A percentile compares a stretch with the other conserved stretches of the same genome.
phyloP scores from a whole-genome alignment of 2,113 vertebrate species.

The Ranitomeya variabilis region DNA sequence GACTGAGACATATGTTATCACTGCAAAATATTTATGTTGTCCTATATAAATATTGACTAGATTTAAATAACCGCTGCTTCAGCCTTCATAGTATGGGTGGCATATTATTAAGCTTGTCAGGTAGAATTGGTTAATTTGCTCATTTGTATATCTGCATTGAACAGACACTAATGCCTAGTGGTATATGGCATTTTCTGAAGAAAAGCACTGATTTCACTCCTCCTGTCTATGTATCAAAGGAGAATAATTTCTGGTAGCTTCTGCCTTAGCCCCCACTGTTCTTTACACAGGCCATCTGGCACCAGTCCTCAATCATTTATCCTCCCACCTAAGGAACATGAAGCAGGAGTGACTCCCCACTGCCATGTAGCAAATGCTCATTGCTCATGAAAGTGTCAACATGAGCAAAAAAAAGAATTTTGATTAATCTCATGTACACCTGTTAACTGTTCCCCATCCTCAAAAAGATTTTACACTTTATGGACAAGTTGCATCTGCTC shows the following conservation, averaged over 20 bases:
- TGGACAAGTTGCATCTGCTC: slow-evolving; percentile 53
- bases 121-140: slow-evolving; percentile 12
- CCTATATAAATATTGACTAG: background rate
- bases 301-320: slow-evolving; percentile 57
- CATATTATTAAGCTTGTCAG: background rate
- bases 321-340: slow-evolving; percentile 54
- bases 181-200: background rate
- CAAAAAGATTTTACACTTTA: slow-evolving; percentile 38
- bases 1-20: background rate
- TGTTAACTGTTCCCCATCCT: slow-evolving; percentile 51
- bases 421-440: slow-evolving; percentile 54
- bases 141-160: slow-evolving; percentile 29
- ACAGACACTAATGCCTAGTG: slow-evolving; percentile 7
- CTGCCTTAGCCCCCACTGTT: slow-evolving; percentile 56
- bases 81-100: background rate
- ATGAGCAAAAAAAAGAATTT: slow-evolving; percentile 42
- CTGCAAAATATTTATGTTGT: background rate
- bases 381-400: slow-evolving; percentile 56
- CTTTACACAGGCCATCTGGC: slow-evolving; percentile 56
- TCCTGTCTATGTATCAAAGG: slow-evolving; percentile 43
- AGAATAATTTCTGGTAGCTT: slow-evolving; percentile 54
- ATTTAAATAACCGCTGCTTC: background rate
- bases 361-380: slow-evolving; percentile 57
- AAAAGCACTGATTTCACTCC: slow-evolving; percentile 34
- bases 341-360: slow-evolving; percentile 54